Evolutionary conservation across 2,113 vertebrate species (phyloP).

Genomic region (Neolamprologus falcicula): DNA sequence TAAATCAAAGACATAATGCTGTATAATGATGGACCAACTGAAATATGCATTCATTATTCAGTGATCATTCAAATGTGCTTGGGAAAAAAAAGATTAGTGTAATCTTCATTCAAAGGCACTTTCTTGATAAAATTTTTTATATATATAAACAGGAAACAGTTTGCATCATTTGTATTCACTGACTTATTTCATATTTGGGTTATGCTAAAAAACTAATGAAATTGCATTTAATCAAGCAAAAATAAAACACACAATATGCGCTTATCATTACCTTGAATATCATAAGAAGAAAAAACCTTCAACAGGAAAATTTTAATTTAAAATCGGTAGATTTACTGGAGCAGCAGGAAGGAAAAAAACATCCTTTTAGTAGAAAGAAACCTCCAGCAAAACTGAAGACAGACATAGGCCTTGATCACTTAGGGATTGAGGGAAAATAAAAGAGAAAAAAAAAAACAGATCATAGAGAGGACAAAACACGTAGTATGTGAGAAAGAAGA

Average conservation of each 20-base stretch:
- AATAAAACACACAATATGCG: neutral
- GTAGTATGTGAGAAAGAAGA: neutral
- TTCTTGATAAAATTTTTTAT: neutral
- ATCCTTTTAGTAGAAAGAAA: neutral
- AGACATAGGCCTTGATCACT: neutral
- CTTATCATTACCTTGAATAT: neutral
- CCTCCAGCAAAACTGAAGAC: neutral
- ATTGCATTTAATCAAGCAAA: neutral
- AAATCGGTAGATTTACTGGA: neutral
- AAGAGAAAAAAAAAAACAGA: neutral
- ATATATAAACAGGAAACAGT: neutral
- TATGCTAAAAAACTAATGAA: neutral
- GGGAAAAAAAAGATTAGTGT: neutral
- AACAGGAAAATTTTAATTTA: neutral
- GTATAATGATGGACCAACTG: slow-evolving; percentile 8
- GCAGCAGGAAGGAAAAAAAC: neutral
- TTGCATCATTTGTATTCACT: neutral
- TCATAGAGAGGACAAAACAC: neutral
- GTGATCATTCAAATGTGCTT: neutral
- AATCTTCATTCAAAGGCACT: slow-evolving; percentile 2
- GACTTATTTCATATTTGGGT: neutral
- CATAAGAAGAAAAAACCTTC: neutral
- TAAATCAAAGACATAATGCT: slow-evolving; percentile 5
- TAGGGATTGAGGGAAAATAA: neutral
- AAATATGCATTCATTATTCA: slow-evolving; percentile 11